These are phyloP conservation scores for Apamea monoglypha DNA, from an alignment of 2,888 invertebrate species.

Conservation along the genomic window DNA sequence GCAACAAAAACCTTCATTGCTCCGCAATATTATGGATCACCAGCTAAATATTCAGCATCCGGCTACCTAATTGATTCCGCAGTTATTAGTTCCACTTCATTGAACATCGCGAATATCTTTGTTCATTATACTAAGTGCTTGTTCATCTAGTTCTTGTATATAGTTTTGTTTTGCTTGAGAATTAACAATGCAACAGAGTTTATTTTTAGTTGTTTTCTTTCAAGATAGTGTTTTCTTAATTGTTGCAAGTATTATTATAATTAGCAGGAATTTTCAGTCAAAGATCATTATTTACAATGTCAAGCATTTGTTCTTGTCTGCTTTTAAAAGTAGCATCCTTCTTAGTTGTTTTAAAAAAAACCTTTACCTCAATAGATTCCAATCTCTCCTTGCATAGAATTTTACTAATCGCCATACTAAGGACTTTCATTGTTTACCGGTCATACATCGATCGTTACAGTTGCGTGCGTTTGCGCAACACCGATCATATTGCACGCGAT, in stretches of 20 bases:
- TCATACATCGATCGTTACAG: slow-evolving; percentile 72
- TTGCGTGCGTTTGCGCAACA: slow-evolving; percentile 80
- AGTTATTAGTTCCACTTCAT: slow-evolving; percentile 59
- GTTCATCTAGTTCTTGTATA: slow-evolving; percentile 47
- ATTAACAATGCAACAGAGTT: slow-evolving; percentile 60
- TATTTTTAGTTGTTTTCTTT: slow-evolving; percentile 22
- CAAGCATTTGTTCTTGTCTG: not conserved
- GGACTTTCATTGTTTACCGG: slow-evolving; percentile 66
- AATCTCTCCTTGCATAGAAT: slow-evolving; percentile 60
- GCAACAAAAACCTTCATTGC: slow-evolving; percentile 31
- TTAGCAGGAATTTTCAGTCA: not conserved
- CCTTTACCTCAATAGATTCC: slow-evolving; percentile 56
- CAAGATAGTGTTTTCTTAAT: not conserved
- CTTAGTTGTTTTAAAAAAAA: slow-evolving; percentile 24
- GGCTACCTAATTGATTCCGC: slow-evolving; percentile 59
- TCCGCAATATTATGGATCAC: slow-evolving; percentile 18
- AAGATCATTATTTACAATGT: slow-evolving; percentile 8
- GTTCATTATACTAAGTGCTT: slow-evolving; percentile 57
- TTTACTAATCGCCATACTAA: slow-evolving; percentile 58
- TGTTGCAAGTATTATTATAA: not conserved
- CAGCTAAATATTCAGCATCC: slow-evolving; percentile 50
- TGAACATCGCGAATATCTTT: slow-evolving; percentile 47
- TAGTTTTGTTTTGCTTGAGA: slow-evolving; percentile 42
- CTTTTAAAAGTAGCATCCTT: slow-evolving; percentile 11
- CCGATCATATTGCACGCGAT: slow-evolving; percentile 81